phyloP scores from a whole-genome alignment of 2,888 invertebrate genomes.

The Eristalis intricaria region DNA sequence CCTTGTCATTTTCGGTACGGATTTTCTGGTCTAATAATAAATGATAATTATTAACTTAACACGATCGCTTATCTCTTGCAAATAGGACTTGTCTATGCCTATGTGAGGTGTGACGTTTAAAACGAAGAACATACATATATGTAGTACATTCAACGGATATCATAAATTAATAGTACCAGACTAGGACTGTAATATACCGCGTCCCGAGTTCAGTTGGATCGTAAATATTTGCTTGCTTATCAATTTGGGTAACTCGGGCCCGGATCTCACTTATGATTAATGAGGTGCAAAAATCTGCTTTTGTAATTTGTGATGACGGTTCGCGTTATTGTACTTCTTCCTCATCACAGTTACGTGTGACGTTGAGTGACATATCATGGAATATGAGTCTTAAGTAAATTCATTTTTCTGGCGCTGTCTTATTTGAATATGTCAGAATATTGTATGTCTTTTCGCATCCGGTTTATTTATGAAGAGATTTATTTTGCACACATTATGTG shows the following conservation, averaged over 20 bases:
- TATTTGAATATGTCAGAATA: conserved; percentile 42
- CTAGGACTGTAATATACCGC: conserved; percentile 34
- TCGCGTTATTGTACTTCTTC: conserved; percentile 10
- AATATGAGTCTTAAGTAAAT: conserved; percentile 4
- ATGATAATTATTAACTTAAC: conserved; percentile 14
- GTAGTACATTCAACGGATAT: conserved; percentile 23
- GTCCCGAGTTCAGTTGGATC: conserved; percentile 38
- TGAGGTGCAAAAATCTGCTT: conserved; percentile 48
- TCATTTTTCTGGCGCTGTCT: neutral
- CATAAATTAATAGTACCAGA: conserved; percentile 51
- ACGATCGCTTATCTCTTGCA: conserved; percentile 34
- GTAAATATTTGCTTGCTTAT: conserved; percentile 52
- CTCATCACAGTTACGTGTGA: neutral
- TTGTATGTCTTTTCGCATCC: neutral
- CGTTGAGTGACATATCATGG: conserved; percentile 40
- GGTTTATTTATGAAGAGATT: conserved; percentile 15
- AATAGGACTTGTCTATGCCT: neutral
- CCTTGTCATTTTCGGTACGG: neutral
- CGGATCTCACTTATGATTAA: conserved; percentile 44
- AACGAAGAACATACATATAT: neutral
- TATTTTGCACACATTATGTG: conserved; percentile 33
- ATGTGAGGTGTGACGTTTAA: neutral
- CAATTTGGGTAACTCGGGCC: conserved; percentile 59
- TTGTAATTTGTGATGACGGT: conserved; percentile 6
- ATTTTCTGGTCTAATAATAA: conserved; percentile 6